Base-by-base conservation (phyloP, 2,113 vertebrate species). In the Lamprologus ornatipinnis region DNA sequence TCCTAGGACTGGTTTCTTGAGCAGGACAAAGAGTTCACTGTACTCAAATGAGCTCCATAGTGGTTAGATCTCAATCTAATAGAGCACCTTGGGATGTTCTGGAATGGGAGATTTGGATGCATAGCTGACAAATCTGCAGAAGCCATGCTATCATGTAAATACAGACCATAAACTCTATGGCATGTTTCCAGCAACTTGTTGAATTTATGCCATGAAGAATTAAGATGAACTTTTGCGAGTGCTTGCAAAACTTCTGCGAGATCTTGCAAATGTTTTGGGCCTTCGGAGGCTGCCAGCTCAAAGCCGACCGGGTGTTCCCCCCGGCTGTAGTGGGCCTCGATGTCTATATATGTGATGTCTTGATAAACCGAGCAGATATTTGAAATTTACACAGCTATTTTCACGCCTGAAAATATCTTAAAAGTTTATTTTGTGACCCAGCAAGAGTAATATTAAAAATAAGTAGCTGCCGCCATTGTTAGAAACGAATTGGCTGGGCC, bases 401-500 rank as follows among this genome's bases (percentile, higher is more conserved):
- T 33, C 28, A 60, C 3, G 8, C 28, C 28, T 60, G 57, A 60
- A 33, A 60, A 60, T 60, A 19, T 60, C 57, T 60, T 60, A 60
- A 60, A 60, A 2, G 9, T 60, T 4, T 60, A 33, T 60, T 60
- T 60, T 33, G 57, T 33, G 5, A 60, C 15, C 8, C 1, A 33
- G 28, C 10, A 6, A 60, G 3, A 33, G 57, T 60, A 60, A 60
- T 33, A 60, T 2, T 33, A 60, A 60, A 60, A 60, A 33, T 33
- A 33, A 60, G 57, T 1, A 60, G 15, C 57, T 60, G 57, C 28
- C 2, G 28, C 3, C 28, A 60, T 2, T 33, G 28, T 3, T 60
- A 10, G 28, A 60, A 60, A 60, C 1, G 0, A 60, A 19, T 19
- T 33, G 28, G 3, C 14, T 0, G 0, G 3, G 2, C 57, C 8